Evolutionary conservation across 2,797 vertebrate species (phyloP).

Genomic region (Melanotaenia pygmaea): DNA sequence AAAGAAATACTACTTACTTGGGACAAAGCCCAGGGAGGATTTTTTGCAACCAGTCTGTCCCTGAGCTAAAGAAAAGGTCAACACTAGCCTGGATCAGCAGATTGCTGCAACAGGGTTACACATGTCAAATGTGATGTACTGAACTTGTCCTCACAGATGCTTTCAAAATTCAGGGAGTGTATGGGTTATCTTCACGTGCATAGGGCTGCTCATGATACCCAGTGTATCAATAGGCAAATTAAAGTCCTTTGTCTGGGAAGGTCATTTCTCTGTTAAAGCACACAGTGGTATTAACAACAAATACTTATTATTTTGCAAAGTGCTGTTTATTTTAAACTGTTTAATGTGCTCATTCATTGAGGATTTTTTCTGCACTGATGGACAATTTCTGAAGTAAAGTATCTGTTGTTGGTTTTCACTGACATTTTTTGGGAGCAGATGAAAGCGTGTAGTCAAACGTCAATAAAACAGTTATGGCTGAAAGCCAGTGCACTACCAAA

Average conservation of each 20-base stretch:
- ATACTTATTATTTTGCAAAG: conserved; percentile 44
- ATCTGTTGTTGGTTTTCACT: conserved; percentile 23
- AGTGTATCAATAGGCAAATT: conserved; percentile 4
- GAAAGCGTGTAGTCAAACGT: conserved; percentile 43
- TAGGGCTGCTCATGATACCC: conserved; percentile 1
- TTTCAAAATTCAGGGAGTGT: background rate
- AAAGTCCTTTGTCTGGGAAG: conserved; percentile 9
- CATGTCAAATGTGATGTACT: background rate
- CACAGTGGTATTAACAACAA: conserved; percentile 23
- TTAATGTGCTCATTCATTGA: conserved; percentile 36
- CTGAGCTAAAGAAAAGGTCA: background rate
- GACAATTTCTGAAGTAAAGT: conserved; percentile 18
- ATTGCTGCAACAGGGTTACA: background rate
- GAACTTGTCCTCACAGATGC: background rate
- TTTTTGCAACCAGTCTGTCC: too few species aligned
- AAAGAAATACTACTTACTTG: too few species aligned
- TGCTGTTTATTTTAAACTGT: conserved; percentile 29
- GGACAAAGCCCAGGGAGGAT: too few species aligned
- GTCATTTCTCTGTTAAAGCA: conserved; percentile 19
- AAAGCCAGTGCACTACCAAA: conserved; percentile 38
- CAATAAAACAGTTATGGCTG: conserved; percentile 48
- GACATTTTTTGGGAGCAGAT: conserved; percentile 22
- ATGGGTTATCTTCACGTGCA: background rate
- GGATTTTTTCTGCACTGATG: conserved; percentile 24
- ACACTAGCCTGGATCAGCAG: background rate